Base-by-base conservation (phyloP, 1,140 invertebrate species). In the Archivesica marissinica region DNA sequence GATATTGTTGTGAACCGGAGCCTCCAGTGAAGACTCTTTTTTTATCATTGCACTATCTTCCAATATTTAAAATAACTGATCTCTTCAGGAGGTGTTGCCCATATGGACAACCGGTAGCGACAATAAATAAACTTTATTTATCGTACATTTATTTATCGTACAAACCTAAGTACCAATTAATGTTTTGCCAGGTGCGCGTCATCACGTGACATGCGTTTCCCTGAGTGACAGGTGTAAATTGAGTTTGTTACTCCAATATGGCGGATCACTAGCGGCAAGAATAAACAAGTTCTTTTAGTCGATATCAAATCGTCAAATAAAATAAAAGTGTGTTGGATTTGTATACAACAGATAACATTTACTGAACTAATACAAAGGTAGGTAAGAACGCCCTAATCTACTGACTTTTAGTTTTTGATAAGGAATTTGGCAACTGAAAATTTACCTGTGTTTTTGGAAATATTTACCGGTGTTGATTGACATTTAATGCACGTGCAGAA, bases 151-250 rank as follows among this genome's bases (percentile, higher is more conserved):
- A n/a, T n/a, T n/a, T n/a, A n/a, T n/a, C n/a, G n/a, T n/a, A n/a
- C n/a, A n/a, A n/a, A n/a, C n/a, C 44, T 47, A 17, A 47, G 17
- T 52, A 52, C 15, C 59, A 33, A 64, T 64, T 64, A 64, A 9
- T 9, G 59, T 47, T 76, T 82, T 82, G 54, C 44, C 80, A 83
- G 80, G 80, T 83, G 80, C 80, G 80, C 80, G 80, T 83, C 80
- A 74, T 83, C 80, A 83, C 80, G 80, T 83, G 80, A 83, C 70
- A 47, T 35, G 23, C 54, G 80, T 83, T 83, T 83, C 80, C 80
- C 68, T 38, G 76, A 83, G 80, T 75, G 33, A 83, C 80, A 75
- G 54, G 79, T 52, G 44, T 61, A 50, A 52, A 83, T 54, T 25
- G 28, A 23, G 47, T 72, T 70, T 70, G 64, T 83, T 83, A 41